Evolutionary conservation across 2,113 vertebrate species (phyloP).

Genomic region (Ageneiosus marmoratus): DNA sequence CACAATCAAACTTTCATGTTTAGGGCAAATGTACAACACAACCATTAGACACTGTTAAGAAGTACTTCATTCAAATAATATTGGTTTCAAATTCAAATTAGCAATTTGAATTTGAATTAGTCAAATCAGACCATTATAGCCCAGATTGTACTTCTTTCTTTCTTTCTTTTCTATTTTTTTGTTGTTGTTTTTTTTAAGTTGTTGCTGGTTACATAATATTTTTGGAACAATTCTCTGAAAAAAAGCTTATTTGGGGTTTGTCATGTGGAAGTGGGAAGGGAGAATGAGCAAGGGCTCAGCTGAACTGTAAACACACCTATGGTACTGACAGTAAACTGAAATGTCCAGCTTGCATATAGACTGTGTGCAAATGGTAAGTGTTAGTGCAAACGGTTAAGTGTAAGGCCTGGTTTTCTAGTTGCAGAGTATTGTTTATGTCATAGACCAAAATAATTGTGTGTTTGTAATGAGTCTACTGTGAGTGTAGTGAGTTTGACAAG

Average conservation of each 20-base stretch:
- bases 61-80: neutral
- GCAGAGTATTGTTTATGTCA: neutral
- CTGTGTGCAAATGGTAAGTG: slow-evolving; percentile 43
- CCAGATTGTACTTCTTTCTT: neutral
- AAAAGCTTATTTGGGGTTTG: neutral
- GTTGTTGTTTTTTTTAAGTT: neutral
- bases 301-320: neutral
- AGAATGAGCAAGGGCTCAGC: neutral
- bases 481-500: neutral
- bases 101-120: too few species aligned
- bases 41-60: neutral
- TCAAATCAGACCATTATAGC: neutral
- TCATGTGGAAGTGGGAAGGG: neutral
- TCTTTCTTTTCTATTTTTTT: neutral
- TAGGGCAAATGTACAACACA: neutral
- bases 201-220: too few species aligned
- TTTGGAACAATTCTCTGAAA: neutral
- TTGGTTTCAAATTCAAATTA: neutral
- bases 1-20: neutral
- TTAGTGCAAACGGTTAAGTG: slow-evolving; percentile 9
- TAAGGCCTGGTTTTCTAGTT: neutral
- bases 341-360: slow-evolving; percentile 51
- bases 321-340: neutral
- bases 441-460: neutral
- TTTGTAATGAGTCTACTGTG: neutral